phyloP scores from a whole-genome alignment of 2,888 invertebrate genomes.

The Cetonia aurata region DNA sequence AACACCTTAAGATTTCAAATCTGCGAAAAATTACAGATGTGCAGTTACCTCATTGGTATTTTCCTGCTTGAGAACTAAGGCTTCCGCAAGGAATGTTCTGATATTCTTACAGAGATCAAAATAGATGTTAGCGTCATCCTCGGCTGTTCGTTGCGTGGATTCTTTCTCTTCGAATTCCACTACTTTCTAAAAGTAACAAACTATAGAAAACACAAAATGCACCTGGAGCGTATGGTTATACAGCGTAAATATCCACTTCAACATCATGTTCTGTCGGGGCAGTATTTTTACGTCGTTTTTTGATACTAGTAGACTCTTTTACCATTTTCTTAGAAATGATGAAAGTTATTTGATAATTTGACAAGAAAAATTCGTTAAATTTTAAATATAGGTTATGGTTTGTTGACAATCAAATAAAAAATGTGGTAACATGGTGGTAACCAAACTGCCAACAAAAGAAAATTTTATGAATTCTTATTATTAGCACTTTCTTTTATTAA shows the following conservation, averaged over 20 bases:
- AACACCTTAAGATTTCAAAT: slow-evolving; percentile 28
- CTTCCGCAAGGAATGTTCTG: slow-evolving; percentile 76
- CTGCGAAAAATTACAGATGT: neutral
- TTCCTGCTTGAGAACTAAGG: slow-evolving; percentile 75
- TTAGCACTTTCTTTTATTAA: too few species aligned
- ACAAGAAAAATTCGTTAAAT: neutral
- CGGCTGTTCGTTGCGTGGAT: slow-evolving; percentile 74
- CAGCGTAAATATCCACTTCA: slow-evolving; percentile 74
- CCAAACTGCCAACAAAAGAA: too few species aligned
- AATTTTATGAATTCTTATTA: too few species aligned
- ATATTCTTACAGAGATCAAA: slow-evolving; percentile 79
- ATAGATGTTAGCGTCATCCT: slow-evolving; percentile 77
- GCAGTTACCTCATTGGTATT: slow-evolving; percentile 69
- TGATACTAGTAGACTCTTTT: slow-evolving; percentile 63
- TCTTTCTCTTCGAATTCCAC: slow-evolving; percentile 82
- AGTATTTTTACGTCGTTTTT: slow-evolving; percentile 71
- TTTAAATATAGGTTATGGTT: neutral
- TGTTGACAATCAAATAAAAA: neutral
- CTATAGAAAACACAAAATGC: neutral
- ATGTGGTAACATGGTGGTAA: too few species aligned
- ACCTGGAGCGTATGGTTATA: slow-evolving; percentile 55
- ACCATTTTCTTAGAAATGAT: slow-evolving; percentile 58
- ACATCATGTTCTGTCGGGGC: slow-evolving; percentile 65
- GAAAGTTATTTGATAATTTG: neutral
- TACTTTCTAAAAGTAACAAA: slow-evolving; percentile 69